Evolutionary conservation across 2,888 invertebrate genomes (phyloP), one percentile per base, ranked within the genome.

Genomic region (Muschampia plurimacula): DNA sequence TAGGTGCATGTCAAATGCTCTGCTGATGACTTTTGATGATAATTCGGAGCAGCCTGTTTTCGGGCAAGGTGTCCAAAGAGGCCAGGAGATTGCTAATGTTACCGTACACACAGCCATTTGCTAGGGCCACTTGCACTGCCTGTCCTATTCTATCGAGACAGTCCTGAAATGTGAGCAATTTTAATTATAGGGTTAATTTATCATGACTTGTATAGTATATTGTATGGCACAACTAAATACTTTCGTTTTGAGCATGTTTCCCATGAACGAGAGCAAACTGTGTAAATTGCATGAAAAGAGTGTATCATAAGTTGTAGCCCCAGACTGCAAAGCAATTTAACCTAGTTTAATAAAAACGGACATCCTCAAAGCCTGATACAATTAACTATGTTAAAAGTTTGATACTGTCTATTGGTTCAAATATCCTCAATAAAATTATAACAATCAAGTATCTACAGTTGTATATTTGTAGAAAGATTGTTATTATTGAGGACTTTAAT

Each of bases 141-240:
- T 98, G 98, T 0, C 97, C 97, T 78, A 97, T 95, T 81, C 98
- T 95, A 85, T 98, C 97, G 74, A 98, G 89, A 66, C 96, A 95
- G 66, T 96, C 93, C 88, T 96, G 95, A 32, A 95, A 88, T 0
- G 0, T n/a, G 8, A 15, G 52, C 22, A 15, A 55, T 8, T 41
- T n/a, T 2, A n/a, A 0, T n/a, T 7, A 15, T 15, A 15, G 2
- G 3, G 15, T 55, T 55, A 8, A 15, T 22, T 10, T 39, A 8
- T 39, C 8, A 41, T 41, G n/a, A 52, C 7, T 52, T 52, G 10
- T 52, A 52, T n/a, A n/a, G n/a, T n/a, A n/a, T 12, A 59, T 12
- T 59, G n/a, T 55, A 15, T 7, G 6, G 1, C 55, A 55, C 5
- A 36, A 36, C 36, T 55, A 0, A 5, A 44, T 10, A 2, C 46